These are phyloP conservation scores for Syndactyla subalaris DNA, from an alignment of 2,797 vertebrate species.

Conservation along the genomic window DNA sequence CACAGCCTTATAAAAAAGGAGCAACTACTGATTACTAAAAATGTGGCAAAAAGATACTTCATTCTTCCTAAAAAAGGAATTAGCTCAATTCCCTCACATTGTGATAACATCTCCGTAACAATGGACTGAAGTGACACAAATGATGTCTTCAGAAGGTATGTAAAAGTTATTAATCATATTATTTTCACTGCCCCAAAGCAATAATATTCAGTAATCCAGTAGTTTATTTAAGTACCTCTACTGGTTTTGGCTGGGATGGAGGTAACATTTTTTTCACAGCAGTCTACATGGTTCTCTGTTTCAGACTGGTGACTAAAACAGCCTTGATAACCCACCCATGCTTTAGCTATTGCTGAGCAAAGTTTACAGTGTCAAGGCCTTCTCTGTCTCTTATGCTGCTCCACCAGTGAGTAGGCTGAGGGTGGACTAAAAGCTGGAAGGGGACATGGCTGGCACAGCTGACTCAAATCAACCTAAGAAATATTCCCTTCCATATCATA, in stretches of 20 bases:
- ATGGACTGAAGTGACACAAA: background rate
- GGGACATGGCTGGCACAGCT: background rate
- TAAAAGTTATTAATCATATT: background rate
- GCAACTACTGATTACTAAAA: background rate
- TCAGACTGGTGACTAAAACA: background rate
- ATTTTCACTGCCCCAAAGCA: background rate
- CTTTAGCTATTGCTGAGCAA: background rate
- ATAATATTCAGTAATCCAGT: background rate
- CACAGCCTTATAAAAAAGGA: background rate
- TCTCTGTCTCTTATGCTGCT: background rate
- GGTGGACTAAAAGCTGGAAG: background rate
- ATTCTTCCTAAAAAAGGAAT: background rate
- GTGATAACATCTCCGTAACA: background rate
- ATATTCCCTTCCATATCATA: rapidly evolving
- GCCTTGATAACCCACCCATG: background rate
- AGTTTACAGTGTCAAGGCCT: background rate
- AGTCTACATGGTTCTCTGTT: background rate
- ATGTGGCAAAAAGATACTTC: background rate
- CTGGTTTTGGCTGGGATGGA: background rate
- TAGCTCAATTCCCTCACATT: background rate
- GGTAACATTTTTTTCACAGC: background rate
- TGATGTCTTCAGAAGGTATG: background rate
- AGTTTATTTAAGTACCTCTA: background rate
- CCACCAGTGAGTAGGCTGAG: background rate
- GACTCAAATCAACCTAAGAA: background rate